These are phyloP conservation scores for Agrochola lychnidis DNA, from an alignment of 2,888 invertebrate species.

Conservation along the genomic window DNA sequence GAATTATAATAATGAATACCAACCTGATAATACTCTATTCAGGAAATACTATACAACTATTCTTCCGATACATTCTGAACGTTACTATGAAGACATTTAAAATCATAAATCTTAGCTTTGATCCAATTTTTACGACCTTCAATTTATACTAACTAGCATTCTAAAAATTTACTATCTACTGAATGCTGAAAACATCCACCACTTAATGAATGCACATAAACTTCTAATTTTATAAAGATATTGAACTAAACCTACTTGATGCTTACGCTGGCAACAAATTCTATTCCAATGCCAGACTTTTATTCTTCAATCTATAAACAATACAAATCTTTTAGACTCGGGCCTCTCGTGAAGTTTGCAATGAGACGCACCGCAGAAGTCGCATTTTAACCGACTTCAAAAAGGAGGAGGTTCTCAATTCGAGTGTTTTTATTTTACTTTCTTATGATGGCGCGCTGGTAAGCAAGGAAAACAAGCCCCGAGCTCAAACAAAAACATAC, in stretches of 20 bases:
- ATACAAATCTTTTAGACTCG: background rate
- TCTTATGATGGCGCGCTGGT: background rate
- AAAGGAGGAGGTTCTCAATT: too few species aligned
- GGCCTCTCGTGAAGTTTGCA: slow-evolving; percentile 8
- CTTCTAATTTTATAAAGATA: slow-evolving; percentile 87
- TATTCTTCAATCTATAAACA: slow-evolving; percentile 35
- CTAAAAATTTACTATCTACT: slow-evolving; percentile 90
- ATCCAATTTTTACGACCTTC: slow-evolving; percentile 79
- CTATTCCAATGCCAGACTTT: slow-evolving; percentile 76
- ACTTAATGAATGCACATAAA: slow-evolving; percentile 86
- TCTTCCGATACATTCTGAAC: slow-evolving; percentile 65
- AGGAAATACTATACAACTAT: slow-evolving; percentile 69
- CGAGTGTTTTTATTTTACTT: too few species aligned
- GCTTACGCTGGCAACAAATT: slow-evolving; percentile 83
- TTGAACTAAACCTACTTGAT: slow-evolving; percentile 86
- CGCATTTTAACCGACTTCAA: background rate
- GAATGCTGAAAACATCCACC: slow-evolving; percentile 87
- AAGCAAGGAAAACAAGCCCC: background rate
- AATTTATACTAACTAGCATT: slow-evolving; percentile 90
- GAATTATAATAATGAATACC: slow-evolving; percentile 60
- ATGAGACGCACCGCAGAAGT: slow-evolving; percentile 1
- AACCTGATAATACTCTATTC: slow-evolving; percentile 66
- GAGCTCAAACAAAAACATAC: background rate
- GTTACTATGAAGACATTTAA: slow-evolving; percentile 55
- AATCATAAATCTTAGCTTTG: slow-evolving; percentile 67